Evolutionary conservation across 37 sponge, comb jelly and placozoan genomes (phyloP), one percentile per base, ranked within the genome.

Genomic region (Spongia lamella): DNA sequence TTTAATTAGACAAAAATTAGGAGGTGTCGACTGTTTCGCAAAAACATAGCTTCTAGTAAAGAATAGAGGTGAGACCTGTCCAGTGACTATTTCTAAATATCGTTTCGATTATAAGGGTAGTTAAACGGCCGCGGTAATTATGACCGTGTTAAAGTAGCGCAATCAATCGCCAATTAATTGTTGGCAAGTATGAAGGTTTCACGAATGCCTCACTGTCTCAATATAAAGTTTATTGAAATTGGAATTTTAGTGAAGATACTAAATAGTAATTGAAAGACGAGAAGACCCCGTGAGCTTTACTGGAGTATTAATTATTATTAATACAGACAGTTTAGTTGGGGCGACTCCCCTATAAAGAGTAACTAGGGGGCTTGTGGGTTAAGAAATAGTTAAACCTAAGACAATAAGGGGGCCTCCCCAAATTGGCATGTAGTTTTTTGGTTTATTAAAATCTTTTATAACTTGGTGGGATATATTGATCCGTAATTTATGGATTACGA

Each of bases 141-240:
- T 92, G 93, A 92, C 89, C 93, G 93, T 88, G 89, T 84, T 84
- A 92, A 92, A 79, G 93, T 92, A 92, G 93, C 93, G 86, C 73
- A 92, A 88, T 88, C 80, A 84, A 84, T 92, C 84, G 93, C 85
- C 93, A 88, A 88, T 88, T 92, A 92, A 92, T 92, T 92, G 86
- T 84, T 88, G 93, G 85, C 89, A 84, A 69, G 89, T 88, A 91
- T 91, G 92, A 91, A 91, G 92, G 92, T 80, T 57, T 84, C 79
- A 92, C 89, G 85, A 92, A 52, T 80, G 77, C 82, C 81, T 86
- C 81, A 70, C 93, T 92, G 93, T 92, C 93, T 92, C 93, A 80
- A 92, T 89, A 88, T 80, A 92, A 79, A 87, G 47, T 78, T 83
- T 83, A 87, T 56, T 90, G 89, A 92, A 92, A 92, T 92, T 88